A percentile compares a stretch with the other conserved stretches of the same genome.
These are phyloP conservation scores for Gerris lacustris DNA, from an alignment of 2,888 invertebrate genomes.

Conservation along the genomic window DNA sequence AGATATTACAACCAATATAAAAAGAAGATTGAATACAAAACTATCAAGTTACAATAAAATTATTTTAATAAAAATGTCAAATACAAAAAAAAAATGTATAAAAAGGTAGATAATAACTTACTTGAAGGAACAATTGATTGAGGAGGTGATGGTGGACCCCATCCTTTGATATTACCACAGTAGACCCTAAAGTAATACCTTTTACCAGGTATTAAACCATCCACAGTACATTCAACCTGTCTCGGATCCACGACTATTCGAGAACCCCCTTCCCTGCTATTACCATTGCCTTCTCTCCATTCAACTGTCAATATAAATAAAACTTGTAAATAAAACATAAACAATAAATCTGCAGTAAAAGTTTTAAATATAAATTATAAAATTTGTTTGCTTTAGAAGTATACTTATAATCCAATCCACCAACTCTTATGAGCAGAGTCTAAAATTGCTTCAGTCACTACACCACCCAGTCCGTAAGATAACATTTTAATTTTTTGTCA, in stretches of 20 bases:
- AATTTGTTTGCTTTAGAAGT: too few relatives aligned
- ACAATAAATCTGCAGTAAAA: neutral
- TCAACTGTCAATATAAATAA: slow-evolving; percentile 53
- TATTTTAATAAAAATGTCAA: slow-evolving; percentile 33
- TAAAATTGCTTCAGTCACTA: too few relatives aligned
- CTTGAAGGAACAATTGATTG: slow-evolving; percentile 80
- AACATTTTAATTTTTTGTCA: too few relatives aligned
- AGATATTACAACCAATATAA: slow-evolving; percentile 7
- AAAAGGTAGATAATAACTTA: slow-evolving; percentile 41
- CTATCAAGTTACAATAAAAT: slow-evolving; percentile 10
- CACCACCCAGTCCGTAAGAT: too few relatives aligned
- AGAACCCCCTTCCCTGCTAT: slow-evolving; percentile 66
- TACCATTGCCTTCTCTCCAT: slow-evolving; percentile 81
- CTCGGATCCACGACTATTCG: slow-evolving; percentile 60
- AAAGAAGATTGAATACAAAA: neutral
- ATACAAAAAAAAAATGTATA: neutral
- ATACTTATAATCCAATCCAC: too few relatives aligned
- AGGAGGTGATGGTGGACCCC: slow-evolving; percentile 65
- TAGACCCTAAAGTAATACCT: slow-evolving; percentile 80
- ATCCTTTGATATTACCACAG: slow-evolving; percentile 89
- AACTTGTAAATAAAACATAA: neutral
- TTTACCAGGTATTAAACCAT: slow-evolving; percentile 70
- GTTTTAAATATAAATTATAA: slow-evolving; percentile 13
- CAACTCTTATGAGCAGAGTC: too few relatives aligned
- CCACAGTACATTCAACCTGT: slow-evolving; percentile 47